These are phyloP conservation scores for Drosophila koepferae DNA, from an alignment of 2,888 invertebrate genomes.

Conservation along the genomic window DNA sequence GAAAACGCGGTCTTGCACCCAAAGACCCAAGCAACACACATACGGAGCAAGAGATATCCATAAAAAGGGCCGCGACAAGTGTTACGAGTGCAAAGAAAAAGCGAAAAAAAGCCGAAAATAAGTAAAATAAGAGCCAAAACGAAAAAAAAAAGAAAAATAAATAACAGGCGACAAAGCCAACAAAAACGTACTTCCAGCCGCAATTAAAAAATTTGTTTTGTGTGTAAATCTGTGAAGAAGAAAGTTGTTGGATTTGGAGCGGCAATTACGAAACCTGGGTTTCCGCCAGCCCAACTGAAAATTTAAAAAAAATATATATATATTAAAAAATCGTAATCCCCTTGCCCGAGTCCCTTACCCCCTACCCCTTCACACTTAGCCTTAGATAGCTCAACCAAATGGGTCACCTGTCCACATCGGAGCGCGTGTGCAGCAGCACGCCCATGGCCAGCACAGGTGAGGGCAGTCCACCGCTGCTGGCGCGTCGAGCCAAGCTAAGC, in stretches of 20 bases:
- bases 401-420: slow-evolving; percentile 83
- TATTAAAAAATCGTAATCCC: background rate
- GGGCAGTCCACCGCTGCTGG: slow-evolving; percentile 55
- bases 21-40: slow-evolving; percentile 10
- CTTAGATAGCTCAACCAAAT: slow-evolving; percentile 58
- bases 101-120: slow-evolving; percentile 3
- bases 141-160: slow-evolving; percentile 12
- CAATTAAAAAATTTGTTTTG: slow-evolving; percentile 63
- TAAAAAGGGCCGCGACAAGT: slow-evolving; percentile 48
- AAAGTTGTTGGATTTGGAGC: slow-evolving; percentile 69
- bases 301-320: background rate
- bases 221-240: slow-evolving; percentile 78
- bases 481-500: slow-evolving; percentile 60
- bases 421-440: slow-evolving; percentile 79
- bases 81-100: slow-evolving; percentile 44
- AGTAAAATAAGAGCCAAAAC: slow-evolving; percentile 34
- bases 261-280: slow-evolving; percentile 60
- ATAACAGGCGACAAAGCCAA: slow-evolving; percentile 25
- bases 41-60: slow-evolving; percentile 12
- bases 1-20: slow-evolving; percentile 40
- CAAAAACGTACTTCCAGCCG: slow-evolving; percentile 55
- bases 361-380: background rate
- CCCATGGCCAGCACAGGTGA: slow-evolving; percentile 60
- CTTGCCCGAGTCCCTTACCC: background rate
- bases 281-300: slow-evolving; percentile 58